Evolutionary conservation across 2,113 vertebrate species (phyloP).

Genomic region (Neolamprologus longior): DNA sequence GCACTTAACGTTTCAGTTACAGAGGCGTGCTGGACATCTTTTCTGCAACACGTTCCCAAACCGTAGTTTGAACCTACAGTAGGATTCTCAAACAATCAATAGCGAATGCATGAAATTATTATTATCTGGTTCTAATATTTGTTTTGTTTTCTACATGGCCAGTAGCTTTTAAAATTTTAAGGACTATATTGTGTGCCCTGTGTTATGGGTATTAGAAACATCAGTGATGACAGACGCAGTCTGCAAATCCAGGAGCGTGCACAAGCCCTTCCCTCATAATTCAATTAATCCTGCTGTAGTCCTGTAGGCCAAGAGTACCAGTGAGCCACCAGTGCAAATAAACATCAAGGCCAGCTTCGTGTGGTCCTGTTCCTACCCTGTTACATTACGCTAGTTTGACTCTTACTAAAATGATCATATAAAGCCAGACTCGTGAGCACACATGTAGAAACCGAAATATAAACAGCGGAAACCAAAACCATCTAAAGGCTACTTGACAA

Average conservation of each 20-base stretch:
- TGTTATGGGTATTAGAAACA: background rate
- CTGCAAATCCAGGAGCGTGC: background rate
- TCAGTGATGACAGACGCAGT: background rate
- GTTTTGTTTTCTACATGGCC: background rate
- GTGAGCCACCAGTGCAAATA: background rate
- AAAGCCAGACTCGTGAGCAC: background rate
- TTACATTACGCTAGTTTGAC: background rate
- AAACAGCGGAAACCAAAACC: background rate
- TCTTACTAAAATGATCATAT: background rate
- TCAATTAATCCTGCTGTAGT: background rate
- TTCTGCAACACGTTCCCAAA: background rate
- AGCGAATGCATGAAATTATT: background rate
- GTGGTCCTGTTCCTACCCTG: background rate
- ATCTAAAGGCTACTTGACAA: background rate
- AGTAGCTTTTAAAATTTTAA: background rate
- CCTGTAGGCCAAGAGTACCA: background rate
- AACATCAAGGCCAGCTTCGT: background rate
- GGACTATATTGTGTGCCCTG: background rate
- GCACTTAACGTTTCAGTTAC: background rate
- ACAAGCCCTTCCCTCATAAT: background rate
- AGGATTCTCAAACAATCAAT: background rate
- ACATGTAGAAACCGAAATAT: background rate
- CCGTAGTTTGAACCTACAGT: background rate
- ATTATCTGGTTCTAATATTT: background rate
- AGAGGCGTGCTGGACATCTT: background rate